phyloP scores from a whole-genome alignment of 1,140 invertebrate species.

The Temnothorax longispinosus region DNA sequence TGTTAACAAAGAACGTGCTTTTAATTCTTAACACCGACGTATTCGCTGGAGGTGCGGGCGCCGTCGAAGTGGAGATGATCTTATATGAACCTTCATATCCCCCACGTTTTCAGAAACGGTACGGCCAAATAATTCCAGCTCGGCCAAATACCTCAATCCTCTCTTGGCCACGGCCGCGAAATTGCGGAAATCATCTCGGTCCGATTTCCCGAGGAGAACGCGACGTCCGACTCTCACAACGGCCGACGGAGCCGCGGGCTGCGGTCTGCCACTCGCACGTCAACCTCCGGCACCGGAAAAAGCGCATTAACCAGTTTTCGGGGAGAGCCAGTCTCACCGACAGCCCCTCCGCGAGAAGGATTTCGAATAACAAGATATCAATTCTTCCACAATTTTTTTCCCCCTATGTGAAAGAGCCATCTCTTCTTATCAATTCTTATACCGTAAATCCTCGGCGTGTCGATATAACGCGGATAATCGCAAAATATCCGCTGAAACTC shows the following conservation, averaged over 20 bases:
- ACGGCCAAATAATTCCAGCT: constrained; percentile 46
- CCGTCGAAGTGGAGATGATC: constrained; percentile 63
- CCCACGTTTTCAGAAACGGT: neutral
- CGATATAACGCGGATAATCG: neutral
- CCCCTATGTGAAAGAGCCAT: neutral
- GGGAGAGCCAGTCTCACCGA: neutral
- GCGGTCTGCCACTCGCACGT: constrained; percentile 70
- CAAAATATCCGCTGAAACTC: neutral
- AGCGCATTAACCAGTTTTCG: constrained; percentile 49
- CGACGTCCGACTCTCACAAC: constrained; percentile 19
- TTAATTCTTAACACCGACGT: constrained; percentile 39
- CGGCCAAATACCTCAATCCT: constrained; percentile 65
- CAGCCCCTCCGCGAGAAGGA: neutral
- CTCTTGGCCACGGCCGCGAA: constrained; percentile 58
- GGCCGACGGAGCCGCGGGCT: constrained; percentile 50
- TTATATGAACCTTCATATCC: constrained; percentile 76
- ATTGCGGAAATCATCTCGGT: constrained; percentile 75
- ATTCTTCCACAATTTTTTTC: neutral
- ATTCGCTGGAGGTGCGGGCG: neutral
- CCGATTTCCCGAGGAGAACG: constrained; percentile 65
- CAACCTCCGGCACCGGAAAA: constrained; percentile 46
- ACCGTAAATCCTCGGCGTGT: neutral
- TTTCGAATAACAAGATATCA: constrained; percentile 37
- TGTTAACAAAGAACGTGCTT: constrained; percentile 27
- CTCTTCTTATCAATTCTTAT: neutral